Conservation (phyloP, 2,888 invertebrate species). For the Caenorhabditis imperialis region DNA sequence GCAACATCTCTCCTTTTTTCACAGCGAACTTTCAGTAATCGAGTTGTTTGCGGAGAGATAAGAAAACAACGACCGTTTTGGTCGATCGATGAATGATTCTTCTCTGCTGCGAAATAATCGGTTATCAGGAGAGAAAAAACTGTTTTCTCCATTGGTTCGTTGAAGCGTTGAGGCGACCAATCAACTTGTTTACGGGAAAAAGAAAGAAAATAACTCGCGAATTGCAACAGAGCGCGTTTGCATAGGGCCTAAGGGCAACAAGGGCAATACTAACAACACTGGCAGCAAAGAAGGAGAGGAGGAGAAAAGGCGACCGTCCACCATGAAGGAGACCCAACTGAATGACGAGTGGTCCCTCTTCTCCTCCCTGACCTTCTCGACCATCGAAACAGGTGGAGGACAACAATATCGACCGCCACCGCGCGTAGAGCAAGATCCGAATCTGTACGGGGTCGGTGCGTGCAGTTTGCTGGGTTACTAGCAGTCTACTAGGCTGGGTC, state of each 20-base stretch:
- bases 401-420: too few relatives aligned
- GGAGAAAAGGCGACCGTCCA: constrained; percentile 4
- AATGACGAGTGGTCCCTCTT: not conserved
- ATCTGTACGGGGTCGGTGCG: not conserved
- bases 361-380: too few relatives aligned
- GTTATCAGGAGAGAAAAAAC: constrained; percentile 28
- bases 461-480: constrained; percentile 4
- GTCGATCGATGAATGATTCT: constrained; percentile 17
- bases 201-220: too few relatives aligned
- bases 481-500: constrained; percentile 7
- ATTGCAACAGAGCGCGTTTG: constrained; percentile 15
- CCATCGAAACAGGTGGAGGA: too few relatives aligned
- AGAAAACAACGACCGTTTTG: constrained; percentile 18
- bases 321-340: not conserved
- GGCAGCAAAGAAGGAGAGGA: not conserved
- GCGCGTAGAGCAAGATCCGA: too few relatives aligned
- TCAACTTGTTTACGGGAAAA: constrained; percentile 16
- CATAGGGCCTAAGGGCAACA: not conserved
- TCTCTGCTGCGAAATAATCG: constrained; percentile 23
- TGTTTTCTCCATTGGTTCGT: constrained; percentile 20
- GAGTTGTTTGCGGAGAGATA: constrained; percentile 41
- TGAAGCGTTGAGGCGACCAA: not conserved
- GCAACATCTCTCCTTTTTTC: constrained; percentile 25
- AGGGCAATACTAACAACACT: not conserved
- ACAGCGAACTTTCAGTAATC: constrained; percentile 10